Evolutionary conservation across 2,888 invertebrate genomes (phyloP), one percentile per base, ranked within the genome.

Genomic region (Malthinus flaveolus): DNA sequence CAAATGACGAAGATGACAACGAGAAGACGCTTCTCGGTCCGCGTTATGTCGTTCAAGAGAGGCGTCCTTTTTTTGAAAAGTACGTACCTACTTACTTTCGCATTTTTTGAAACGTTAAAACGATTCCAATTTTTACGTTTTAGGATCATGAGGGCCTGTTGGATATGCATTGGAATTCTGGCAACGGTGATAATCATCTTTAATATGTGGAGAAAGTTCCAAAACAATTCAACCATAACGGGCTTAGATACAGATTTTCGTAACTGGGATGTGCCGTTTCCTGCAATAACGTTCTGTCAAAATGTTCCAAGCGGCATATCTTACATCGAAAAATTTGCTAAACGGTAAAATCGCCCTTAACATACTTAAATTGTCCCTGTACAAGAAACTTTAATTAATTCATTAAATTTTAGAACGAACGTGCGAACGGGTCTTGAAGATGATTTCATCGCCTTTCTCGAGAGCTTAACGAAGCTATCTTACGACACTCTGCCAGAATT

Each of bases 211-310:
- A 87, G 88, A 69, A 91, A 90, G 74, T 92, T 91, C 75, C 90
- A 90, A 80, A 90, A 89, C 0, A 90, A 90, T 78, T 91, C 92
- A 3, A 91, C 91, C 0, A 89, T 91, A 50, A 91, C 90, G 32
- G 89, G 89, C 37, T 80, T 91, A 68, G 90, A 91, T 72, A 90
- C 90, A 0, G 90, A 90, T 77, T 90, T 90, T 71, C 90, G 90
- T 72, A 90, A 87, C 72, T 90, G 90, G 85, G 87, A 90, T 70
- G 87, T 90, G 0, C 85, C 87, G 2, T 90, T 90, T 76, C 90
- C 90, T 1, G 86, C 89, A 0, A 83, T 89, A 0, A 87, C 88
- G 0, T 78, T 90, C 49, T 90, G 90, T 68, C 83, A 61, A 31
- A 64, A 49, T 35, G 31, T 45, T 7, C 70, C 70, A 1, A 59